Base-by-base conservation (phyloP, 2,888 invertebrate species). In the Cerceris rybyensis region DNA sequence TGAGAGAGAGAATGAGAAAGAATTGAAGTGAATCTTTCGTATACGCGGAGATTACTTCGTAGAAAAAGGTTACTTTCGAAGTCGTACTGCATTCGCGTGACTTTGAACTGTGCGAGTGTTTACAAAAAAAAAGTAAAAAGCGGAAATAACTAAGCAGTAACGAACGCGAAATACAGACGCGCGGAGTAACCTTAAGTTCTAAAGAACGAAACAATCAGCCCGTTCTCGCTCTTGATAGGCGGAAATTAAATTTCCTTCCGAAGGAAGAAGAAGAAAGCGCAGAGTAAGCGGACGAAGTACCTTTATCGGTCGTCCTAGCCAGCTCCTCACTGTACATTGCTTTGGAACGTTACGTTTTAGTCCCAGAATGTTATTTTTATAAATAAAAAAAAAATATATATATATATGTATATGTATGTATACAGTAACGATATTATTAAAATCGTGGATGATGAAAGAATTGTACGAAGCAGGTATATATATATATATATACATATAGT, bases 321-420 rank as follows among this genome's bases (percentile, higher is more conserved):
- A 74, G 74, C 78, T 86, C 80, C 87, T 85, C 81, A 80, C 65
- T 87, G 86, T 86, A 86, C 78, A 86, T 85, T 86, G 85, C 80
- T 84, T 87, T 86, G 84, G 82, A 87, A 86, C 86, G 86, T 89
- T 89, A 83, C 86, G 86, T 91, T 90, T 86, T 89, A 88, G 87
- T 89, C 88, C 87, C 88, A 89, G 89, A 91, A 91, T 89, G 88
- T 91, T 91, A 91, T 91, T 91, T 91, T 91, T 91, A 90, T 91
- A 91, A 89, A 91, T 88, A 89, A 86, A 88, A 83, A 85, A 87
- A 85, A 63, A 66, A 80, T 82, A 84, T 80, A 79, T 84, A 83
- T 80, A 80, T 87, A 82, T 87, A 88, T 89, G 86, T 87, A 89
- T 84, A 88, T 90, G 85, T 89, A 90, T 86, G 85, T 88, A 88